Conservation (phyloP, 2,888 invertebrate species). For the Cloeon dipterum region DNA sequence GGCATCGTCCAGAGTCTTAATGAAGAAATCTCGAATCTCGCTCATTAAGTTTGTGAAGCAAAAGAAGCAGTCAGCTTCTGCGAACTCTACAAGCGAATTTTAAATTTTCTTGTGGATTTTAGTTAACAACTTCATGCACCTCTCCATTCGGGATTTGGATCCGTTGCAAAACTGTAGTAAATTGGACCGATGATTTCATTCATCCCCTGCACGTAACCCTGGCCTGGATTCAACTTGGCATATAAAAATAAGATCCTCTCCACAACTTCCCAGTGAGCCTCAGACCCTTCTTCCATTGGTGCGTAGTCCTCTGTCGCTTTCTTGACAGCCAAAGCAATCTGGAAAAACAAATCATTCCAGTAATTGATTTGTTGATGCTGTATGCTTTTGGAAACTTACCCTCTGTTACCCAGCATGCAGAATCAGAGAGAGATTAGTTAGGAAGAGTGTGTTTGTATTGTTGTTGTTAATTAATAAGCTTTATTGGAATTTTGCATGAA, state of each 20-base stretch:
- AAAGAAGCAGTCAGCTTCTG: conserved; percentile 95
- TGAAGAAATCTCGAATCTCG: conserved; percentile 93
- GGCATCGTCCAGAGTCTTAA: conserved; percentile 83
- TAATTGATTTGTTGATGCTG: not conserved
- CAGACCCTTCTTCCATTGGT: conserved; percentile 69
- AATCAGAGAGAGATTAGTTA: too few relatives aligned
- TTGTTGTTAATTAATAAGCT: too few relatives aligned
- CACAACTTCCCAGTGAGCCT: conserved; percentile 97
- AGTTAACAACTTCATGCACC: conserved; percentile 22
- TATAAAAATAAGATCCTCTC: conserved; percentile 93
- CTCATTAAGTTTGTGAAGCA: conserved; percentile 97
- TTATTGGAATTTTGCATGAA: conserved; percentile 5
- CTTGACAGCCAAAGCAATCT: conserved; percentile 48
- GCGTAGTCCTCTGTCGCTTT: conserved; percentile 61
- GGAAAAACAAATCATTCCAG: too few relatives aligned
- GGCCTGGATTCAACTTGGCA: conserved; percentile 93
- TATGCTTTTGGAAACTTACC: not conserved
- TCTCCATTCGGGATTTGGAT: conserved; percentile 55
- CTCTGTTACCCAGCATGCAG: too few relatives aligned
- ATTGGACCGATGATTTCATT: conserved; percentile 98
- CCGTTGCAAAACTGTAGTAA: conserved; percentile 89
- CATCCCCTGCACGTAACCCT: conserved; percentile 95
- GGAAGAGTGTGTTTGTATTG: conserved; percentile 5
- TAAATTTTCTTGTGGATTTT: not conserved
- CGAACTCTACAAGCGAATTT: conserved; percentile 36